Base-by-base conservation (phyloP, 2,797 vertebrate genomes). In the Delichon dasypus region DNA sequence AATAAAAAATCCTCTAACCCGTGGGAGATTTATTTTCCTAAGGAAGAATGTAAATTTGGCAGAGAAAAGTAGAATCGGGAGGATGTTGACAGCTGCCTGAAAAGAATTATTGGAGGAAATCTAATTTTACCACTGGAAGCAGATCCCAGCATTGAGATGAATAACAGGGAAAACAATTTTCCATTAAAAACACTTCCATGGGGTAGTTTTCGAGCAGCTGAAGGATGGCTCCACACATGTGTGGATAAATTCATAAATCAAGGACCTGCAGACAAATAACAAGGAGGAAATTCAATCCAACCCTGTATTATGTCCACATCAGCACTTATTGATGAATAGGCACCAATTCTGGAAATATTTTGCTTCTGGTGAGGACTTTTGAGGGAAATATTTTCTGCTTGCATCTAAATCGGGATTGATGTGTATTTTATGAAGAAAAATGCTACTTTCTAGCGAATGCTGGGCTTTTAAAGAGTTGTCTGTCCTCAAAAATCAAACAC, bases 81-180 rank as follows among this genome's bases (percentile, higher is more conserved):
- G 26, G 86, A 84, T 78, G 80, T 60, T 92, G 92, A 90, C 68
- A 88, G 83, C 86, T 87, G 77, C 36, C 92, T 90, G 66, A 29
- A 71, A 91, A 89, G 89, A 78, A 90, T 16, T 44, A 66, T 11
- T 60, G 67, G 60, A 60, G 66, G 53, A 91, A 94, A 90, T 78
- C 83, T 66, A 65, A 89, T 85, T 94, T 95, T 78, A 88, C 78
- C 65, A 75, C 62, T 90, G 90, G 77, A 92, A 96, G 73, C 42
- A 86, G 83, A 90, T 72, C 44, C 47, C 13, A 51, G 82, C 58
- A 88, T 55, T 45, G 64, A 86, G 42, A 77, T 61, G 42, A 88
- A 68, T 78, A 90, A 84, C 18, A 11, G 42, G 70, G 44, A 81
- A 86, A 83, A 51, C 79, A 86, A 71, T 78, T 94, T 91, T 34